Conservation (phyloP, 2,113 vertebrate species). For the Sphyrna mokarran region DNA sequence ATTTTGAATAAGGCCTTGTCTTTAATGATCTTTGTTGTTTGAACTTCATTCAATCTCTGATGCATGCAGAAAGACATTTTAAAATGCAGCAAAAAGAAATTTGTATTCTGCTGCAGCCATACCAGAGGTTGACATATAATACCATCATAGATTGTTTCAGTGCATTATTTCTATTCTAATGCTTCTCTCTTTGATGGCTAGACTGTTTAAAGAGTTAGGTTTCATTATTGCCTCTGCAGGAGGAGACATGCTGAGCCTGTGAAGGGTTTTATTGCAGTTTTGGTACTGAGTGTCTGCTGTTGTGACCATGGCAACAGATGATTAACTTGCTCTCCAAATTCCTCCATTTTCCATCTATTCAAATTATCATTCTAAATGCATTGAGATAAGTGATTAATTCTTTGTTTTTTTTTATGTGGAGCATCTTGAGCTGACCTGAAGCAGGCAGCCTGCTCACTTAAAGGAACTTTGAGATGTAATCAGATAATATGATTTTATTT, state of each 20-base stretch:
- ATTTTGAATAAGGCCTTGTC: not conserved
- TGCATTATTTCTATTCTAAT: not conserved
- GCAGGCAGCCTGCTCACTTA: not conserved
- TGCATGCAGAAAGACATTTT: not conserved
- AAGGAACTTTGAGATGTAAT: not conserved
- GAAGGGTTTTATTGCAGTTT: not conserved
- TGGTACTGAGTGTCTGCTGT: not conserved
- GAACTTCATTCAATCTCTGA: not conserved
- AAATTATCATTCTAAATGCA: not conserved
- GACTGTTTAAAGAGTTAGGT: not conserved
- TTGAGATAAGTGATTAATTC: not conserved
- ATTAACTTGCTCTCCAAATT: not conserved
- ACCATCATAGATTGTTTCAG: no score
- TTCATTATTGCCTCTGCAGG: not conserved
- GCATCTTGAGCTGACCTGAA: not conserved
- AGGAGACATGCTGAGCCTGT: not conserved
- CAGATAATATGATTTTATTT: not conserved
- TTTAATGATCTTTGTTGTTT: not conserved
- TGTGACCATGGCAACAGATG: not conserved
- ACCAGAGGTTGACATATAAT: not conserved
- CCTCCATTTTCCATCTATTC: not conserved
- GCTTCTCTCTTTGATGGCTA: not conserved
- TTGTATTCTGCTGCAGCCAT: not conserved
- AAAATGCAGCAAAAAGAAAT: not conserved
- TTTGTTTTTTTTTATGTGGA: not conserved